phyloP scores from a whole-genome alignment of 2,113 vertebrate species.

The Siphamia tubifer region DNA sequence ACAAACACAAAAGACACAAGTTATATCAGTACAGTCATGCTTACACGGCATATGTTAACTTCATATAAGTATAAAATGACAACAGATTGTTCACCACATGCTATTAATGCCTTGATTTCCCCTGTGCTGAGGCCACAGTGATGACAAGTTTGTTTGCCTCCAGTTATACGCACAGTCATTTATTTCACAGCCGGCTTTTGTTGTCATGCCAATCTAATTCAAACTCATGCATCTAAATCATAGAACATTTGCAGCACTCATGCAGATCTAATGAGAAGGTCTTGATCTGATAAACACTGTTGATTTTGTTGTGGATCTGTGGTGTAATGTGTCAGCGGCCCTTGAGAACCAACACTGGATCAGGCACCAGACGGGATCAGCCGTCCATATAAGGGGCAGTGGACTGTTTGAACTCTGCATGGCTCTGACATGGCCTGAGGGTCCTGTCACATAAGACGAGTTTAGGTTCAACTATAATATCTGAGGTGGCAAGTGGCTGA shows the following conservation, averaged over 20 bases:
- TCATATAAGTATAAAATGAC: neutral
- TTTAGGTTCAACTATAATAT: slow-evolving; percentile 1
- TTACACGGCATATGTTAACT: neutral
- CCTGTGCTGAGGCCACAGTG: slow-evolving; percentile 22
- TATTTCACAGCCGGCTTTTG: neutral
- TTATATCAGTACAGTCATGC: neutral
- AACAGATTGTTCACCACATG: neutral
- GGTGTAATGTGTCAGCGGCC: slow-evolving; percentile 18
- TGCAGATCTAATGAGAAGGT: slow-evolving; percentile 21
- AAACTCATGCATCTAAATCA: slow-evolving; percentile 5
- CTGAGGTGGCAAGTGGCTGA: neutral
- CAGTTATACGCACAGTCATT: neutral
- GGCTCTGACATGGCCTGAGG: slow-evolving; percentile 13
- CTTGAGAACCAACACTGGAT: slow-evolving; percentile 53
- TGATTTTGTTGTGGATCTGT: neutral
- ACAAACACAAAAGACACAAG: slow-evolving; percentile 1
- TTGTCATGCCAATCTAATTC: slow-evolving; percentile 13
- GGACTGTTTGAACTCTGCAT: slow-evolving; percentile 6
- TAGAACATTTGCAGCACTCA: neutral
- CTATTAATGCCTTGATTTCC: neutral
- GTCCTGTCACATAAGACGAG: neutral
- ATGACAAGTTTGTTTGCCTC: neutral
- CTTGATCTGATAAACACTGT: neutral
- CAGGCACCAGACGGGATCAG: neutral
- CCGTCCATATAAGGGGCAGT: neutral